Conservation (phyloP, 64 coral and sea anemone species). For the Acropora yongei region DNA sequence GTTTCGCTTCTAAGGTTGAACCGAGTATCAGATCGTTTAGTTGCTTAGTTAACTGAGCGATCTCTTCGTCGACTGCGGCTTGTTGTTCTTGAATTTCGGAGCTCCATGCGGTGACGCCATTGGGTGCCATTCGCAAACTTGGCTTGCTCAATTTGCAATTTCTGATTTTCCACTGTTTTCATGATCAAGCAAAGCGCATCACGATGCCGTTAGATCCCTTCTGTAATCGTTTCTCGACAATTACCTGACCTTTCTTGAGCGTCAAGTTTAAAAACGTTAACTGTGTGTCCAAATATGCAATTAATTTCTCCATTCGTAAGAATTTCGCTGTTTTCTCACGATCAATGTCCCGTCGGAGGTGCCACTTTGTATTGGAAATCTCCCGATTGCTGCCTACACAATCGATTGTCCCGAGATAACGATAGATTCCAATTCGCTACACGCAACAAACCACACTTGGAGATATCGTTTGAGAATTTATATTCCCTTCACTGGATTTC, state of each 20-base stretch:
- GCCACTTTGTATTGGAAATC: slow-evolving; percentile 20
- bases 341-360: slow-evolving; percentile 9
- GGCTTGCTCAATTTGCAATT: slow-evolving; percentile 14
- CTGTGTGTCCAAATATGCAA: slow-evolving; percentile 12
- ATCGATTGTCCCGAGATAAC: too few species aligned
- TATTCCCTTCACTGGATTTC: too few species aligned
- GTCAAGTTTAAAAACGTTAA: slow-evolving; percentile 21
- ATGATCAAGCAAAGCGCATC: not conserved
- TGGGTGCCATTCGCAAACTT: not conserved
- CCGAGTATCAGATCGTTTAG: too few species aligned
- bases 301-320: slow-evolving; percentile 3
- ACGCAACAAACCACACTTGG: too few species aligned
- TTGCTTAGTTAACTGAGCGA: not conserved
- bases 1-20: not conserved
- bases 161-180: not conserved
- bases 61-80: not conserved
- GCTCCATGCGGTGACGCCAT: slow-evolving; percentile 24
- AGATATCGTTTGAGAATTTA: too few species aligned
- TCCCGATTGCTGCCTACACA: too few species aligned
- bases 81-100: not conserved
- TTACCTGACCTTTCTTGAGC: not conserved
- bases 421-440: too few species aligned
- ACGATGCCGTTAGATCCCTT: not conserved
- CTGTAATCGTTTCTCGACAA: not conserved
- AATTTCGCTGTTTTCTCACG: not conserved